Evolutionary conservation across 2,888 invertebrate genomes (phyloP).

Genomic region (Rhodophaea formosa): DNA sequence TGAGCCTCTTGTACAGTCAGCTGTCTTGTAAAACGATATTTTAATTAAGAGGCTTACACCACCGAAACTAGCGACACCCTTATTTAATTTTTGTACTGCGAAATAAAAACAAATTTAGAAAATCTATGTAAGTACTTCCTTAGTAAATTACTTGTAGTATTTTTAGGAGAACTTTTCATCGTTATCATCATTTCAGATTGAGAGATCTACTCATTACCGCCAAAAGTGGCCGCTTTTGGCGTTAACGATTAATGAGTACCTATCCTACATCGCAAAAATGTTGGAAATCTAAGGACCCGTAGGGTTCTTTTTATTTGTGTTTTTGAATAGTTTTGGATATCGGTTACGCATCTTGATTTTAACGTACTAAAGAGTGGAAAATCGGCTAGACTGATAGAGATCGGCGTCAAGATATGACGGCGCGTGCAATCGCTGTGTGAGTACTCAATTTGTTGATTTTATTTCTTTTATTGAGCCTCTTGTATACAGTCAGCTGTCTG

Average conservation of each 20-base stretch:
- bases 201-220: too few relatives aligned
- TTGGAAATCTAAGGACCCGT: background rate
- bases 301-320: background rate
- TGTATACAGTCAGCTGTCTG: conserved; percentile 26
- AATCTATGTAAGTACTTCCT: too few relatives aligned
- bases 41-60: background rate
- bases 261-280: conserved; percentile 5
- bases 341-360: conserved; percentile 58
- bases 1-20: conserved; percentile 28
- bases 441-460: conserved; percentile 26
- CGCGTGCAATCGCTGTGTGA: conserved; percentile 57
- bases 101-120: too few relatives aligned
- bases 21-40: conserved; percentile 22
- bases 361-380: conserved; percentile 30
- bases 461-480: conserved; percentile 25
- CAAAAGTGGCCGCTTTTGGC: too few relatives aligned
- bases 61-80: too few relatives aligned
- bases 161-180: too few relatives aligned
- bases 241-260: conserved; percentile 43
- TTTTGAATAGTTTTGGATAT: conserved; percentile 38
- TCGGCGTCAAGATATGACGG: conserved; percentile 48
- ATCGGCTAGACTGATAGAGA: conserved; percentile 35
- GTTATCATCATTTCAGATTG: too few relatives aligned
- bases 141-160: too few relatives aligned
- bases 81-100: too few relatives aligned